Conservation (phyloP, 1,140 invertebrate species). For the Samia ricini region DNA sequence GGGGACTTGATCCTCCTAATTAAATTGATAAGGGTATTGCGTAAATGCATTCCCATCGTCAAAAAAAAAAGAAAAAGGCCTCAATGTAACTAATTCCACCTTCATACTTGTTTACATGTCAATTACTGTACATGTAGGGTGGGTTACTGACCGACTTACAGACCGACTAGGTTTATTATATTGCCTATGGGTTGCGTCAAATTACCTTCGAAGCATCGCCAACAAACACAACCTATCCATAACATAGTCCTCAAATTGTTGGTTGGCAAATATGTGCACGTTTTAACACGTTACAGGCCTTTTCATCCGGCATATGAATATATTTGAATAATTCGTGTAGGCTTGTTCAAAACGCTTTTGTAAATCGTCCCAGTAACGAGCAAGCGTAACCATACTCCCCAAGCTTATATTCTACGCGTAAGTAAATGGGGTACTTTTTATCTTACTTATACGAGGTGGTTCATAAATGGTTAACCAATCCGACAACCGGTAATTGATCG, state of each 20-base stretch:
- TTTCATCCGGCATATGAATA: conserved; percentile 37
- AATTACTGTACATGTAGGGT: too few species aligned
- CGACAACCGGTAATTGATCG: not conserved
- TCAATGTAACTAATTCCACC: too few species aligned
- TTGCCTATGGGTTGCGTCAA: not conserved
- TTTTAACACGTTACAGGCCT: conserved; percentile 28
- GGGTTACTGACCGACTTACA: too few species aligned
- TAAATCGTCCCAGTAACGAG: conserved; percentile 9
- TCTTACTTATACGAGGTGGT: not conserved
- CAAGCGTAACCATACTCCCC: not conserved
- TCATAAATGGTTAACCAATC: not conserved
- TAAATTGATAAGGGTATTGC: too few species aligned
- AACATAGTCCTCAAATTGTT: conserved; percentile 3
- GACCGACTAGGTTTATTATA: not conserved
- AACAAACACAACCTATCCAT: not conserved
- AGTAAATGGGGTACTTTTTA: not conserved
- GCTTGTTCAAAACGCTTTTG: conserved; percentile 28
- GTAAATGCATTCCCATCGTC: too few species aligned
- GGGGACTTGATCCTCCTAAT: too few species aligned
- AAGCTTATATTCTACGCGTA: not conserved
- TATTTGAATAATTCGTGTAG: conserved; percentile 41
- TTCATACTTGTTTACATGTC: too few species aligned
- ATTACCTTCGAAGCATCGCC: not conserved
- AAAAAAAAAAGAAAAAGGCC: too few species aligned
- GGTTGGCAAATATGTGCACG: conserved; percentile 25